phyloP scores from a whole-genome alignment of 2,797 vertebrate genomes.

The Bucorvus abyssinicus region DNA sequence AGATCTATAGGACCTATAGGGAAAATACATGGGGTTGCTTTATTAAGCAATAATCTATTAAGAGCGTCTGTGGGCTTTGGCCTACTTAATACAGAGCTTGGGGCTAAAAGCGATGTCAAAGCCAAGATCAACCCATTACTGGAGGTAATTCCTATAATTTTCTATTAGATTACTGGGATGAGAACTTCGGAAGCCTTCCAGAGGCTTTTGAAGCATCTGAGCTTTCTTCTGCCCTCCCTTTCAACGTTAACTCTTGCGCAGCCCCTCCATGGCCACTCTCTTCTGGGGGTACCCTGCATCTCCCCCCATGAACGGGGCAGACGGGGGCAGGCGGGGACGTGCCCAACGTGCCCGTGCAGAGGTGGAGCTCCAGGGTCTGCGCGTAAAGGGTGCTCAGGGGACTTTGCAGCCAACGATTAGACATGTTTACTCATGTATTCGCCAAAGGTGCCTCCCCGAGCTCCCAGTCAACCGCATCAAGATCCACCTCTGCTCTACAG shows the following conservation, averaged over 20 bases:
- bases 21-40: neutral
- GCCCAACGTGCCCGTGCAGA: neutral
- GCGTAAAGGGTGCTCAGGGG: neutral
- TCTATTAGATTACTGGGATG: neutral
- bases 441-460: neutral
- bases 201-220: neutral
- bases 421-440: constrained; percentile 34
- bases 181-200: neutral
- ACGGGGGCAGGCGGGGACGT: neutral
- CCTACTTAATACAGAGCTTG: neutral
- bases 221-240: neutral
- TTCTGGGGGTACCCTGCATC: neutral
- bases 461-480: neutral
- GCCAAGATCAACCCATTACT: constrained; percentile 3
- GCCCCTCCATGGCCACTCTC: fast-evolving
- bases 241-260: fast-evolving
- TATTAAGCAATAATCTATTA: constrained; percentile 2
- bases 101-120: constrained; percentile 20
- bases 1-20: neutral
- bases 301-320: fast-evolving
- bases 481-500: neutral
- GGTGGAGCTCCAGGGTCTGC: fast-evolving
- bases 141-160: constrained; percentile 21
- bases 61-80: neutral
- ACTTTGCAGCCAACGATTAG: constrained; percentile 19